Base-by-base conservation (phyloP, 1,140 invertebrate genomes). In the Trichonephila clavipes region DNA sequence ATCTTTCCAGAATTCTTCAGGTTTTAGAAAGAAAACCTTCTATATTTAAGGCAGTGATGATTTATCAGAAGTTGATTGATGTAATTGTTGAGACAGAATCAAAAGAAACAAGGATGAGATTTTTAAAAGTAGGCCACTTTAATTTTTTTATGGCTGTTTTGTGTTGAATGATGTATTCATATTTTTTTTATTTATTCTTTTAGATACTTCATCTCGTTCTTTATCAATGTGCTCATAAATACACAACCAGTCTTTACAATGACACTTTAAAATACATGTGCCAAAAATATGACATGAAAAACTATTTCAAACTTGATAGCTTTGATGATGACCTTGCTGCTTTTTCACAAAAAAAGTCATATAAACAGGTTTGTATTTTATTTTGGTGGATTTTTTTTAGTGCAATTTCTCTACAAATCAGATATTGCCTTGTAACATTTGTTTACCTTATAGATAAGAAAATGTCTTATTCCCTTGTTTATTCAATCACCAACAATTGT, bases 391-490 rank as follows among this genome's bases (percentile, higher is more conserved):
- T 6, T 28, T 87, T 12, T 18, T n/a, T 12, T 40, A 40, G 5
- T 51, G 5, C 7, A 12, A 7, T 51, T 51, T 51, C 51, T 51
- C 5, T 51, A 51, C 7, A 10, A 51, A 51, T 51, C 51, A 51
- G 51, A 51, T 10, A 51, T 51, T 51, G 51, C 7, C 51, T 10
- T 51, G 44, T 58, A 18, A 19, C 51, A 58, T 58, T 28, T 19
- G 64, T 64, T 88, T 19, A 5, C n/a, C 2, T 77, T 69, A n/a
- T 21, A 89, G 88, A 44, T 44, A 19, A 34, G 77, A 72, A 77
- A 89, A 24, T 59, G 28, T 21, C 34, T 89, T 58, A n/a, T 72
- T 44, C 88, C 88, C 8, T 61, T 89, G 40, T 72, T 89, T 21
- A 34, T 89, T 19, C 88, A 89, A 58, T 69, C 64, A 7, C 88